These are phyloP conservation scores for Schizothorax lantsangensis DNA, from an alignment of 2,797 vertebrate genomes.

Conservation along the genomic window DNA sequence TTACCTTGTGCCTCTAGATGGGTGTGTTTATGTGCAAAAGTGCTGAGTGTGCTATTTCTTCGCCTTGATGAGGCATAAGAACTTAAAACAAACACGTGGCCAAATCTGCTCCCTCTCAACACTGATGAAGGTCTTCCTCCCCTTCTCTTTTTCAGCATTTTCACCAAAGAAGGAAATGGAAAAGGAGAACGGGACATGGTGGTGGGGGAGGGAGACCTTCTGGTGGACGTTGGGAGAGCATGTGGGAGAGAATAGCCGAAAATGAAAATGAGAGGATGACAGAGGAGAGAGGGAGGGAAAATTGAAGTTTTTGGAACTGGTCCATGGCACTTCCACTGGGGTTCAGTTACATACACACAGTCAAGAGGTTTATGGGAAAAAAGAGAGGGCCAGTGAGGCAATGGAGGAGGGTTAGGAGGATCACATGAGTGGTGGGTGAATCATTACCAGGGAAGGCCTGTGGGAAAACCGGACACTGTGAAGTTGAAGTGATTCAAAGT, in stretches of 20 bases:
- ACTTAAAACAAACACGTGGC: conserved; percentile 64
- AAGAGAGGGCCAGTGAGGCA: conserved; percentile 60
- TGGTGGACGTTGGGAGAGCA: conserved; percentile 68
- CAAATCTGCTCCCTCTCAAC: conserved; percentile 69
- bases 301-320: conserved; percentile 78
- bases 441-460: conserved; percentile 41
- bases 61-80: conserved; percentile 69
- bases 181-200: conserved; percentile 71
- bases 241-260: conserved; percentile 56
- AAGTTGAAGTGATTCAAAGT: not conserved
- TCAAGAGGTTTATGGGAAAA: conserved; percentile 70
- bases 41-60: conserved; percentile 77
- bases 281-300: conserved; percentile 53
- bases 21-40: conserved; percentile 30
- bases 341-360: conserved; percentile 65
- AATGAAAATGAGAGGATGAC: conserved; percentile 26
- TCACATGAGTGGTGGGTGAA: conserved; percentile 44
- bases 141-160: conserved; percentile 75
- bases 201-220: conserved; percentile 56
- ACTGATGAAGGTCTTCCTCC: conserved; percentile 73
- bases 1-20: conserved; percentile 63
- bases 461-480: conserved; percentile 42
- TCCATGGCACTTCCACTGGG: conserved; percentile 76
- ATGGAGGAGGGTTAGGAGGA: conserved; percentile 50
- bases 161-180: conserved; percentile 88